These are phyloP conservation scores for Corythucha ciliata DNA, from an alignment of 2,888 invertebrate species.

Conservation along the genomic window DNA sequence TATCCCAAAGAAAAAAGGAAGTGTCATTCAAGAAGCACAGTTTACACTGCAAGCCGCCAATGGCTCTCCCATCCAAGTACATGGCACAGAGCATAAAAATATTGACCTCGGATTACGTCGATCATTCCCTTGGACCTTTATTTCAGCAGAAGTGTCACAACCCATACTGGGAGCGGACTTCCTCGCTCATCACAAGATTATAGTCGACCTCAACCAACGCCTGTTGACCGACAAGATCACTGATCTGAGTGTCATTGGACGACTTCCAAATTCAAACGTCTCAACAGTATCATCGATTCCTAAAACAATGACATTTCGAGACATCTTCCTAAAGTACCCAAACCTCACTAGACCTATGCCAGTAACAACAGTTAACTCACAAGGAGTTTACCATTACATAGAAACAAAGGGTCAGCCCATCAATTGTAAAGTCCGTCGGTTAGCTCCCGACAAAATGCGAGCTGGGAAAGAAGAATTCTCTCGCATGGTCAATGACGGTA, in stretches of 20 bases:
- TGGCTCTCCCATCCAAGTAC: not conserved
- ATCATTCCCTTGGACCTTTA: not conserved
- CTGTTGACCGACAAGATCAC: conserved; percentile 23
- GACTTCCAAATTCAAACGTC: not conserved
- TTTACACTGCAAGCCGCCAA: conserved; percentile 1
- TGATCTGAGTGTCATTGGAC: not conserved
- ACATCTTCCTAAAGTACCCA: conserved; percentile 14
- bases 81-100: not conserved
- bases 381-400: conserved; percentile 31
- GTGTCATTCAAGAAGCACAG: too few species aligned
- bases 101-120: not conserved
- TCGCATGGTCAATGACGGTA: conserved; percentile 31
- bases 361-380: not conserved
- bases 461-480: conserved; percentile 37
- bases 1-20: not conserved
- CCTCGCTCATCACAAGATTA: conserved; percentile 19
- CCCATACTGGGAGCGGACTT: not conserved
- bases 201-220: conserved; percentile 21
- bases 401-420: conserved; percentile 38
- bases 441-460: conserved; percentile 23
- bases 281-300: not conserved
- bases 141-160: not conserved
- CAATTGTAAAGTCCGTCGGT: conserved; percentile 34
- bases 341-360: conserved; percentile 4
- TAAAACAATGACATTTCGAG: conserved; percentile 9